Evolutionary conservation across 2,888 invertebrate genomes (phyloP), one percentile per base, ranked within the genome.

Genomic region (Ennomos fuscantarius): DNA sequence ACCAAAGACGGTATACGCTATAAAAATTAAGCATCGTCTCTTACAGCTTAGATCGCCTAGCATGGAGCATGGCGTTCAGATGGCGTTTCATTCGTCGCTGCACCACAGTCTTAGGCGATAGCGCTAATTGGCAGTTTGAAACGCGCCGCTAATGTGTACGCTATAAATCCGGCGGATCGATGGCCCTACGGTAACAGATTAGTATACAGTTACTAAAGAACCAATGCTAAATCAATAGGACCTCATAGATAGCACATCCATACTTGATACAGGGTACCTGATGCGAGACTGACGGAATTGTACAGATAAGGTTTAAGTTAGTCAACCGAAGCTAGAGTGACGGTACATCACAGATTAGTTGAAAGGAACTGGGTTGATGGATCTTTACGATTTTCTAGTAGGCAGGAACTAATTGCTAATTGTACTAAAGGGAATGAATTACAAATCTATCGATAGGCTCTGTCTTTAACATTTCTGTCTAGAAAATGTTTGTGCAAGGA

Each of bases 81-180:
- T 79, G 79, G 74, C 78, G 79, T 79, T 79, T 79, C 86, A 82
- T 86, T 87, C 84, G 82, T 83, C 84, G 80, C 66, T 11, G 8
- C 46, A 24, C 43, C 39, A 49, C 44, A 32, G 32, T 35, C 45
- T 24, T 24, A 3, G 46, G 41, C 52, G 65, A 65, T 67, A 65
- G 77, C 81, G 77, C 81, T 90, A 91, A 91, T 89, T 88, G 90
- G 83, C 78, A 79, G 85, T 85, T 88, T 87, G 83, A 86, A 79
- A 78, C 79, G 70, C 78, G 78, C 89, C 89, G 89, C 88, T 87
- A 87, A 87, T 86, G 89, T 76, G 66, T 60, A 70, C 78, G 80
- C 83, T 77, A 77, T 82, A 81, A 81, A 80, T 80, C 71, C 76
- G 65, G 74, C 66, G 66, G 67, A 69, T 63, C 69, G 81, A 82